Evolutionary conservation across 2,888 invertebrate species (phyloP), one percentile per base, ranked within the genome.

Genomic region (Agriotes lineatus): DNA sequence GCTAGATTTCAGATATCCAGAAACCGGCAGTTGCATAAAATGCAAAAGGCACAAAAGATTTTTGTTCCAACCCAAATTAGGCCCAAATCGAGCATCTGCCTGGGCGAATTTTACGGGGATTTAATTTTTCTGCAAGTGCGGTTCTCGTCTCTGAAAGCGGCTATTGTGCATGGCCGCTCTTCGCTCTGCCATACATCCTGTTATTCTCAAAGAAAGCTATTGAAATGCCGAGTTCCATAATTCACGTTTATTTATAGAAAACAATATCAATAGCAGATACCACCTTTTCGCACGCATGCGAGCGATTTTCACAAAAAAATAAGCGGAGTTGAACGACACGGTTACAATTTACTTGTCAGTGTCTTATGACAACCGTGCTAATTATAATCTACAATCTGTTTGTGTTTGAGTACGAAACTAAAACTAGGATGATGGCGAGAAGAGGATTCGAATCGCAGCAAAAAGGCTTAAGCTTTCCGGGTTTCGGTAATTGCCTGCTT

Each of bases 401-500:
- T 58, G 33, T 5, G 0, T 33, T 54, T 45, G 20, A 20, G n/a
- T 16, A 45, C 7, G 19, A 19, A 19, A 45, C 2, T 39, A 39
- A 39, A 39, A 20, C 20, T 10, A 20, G 20, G 2, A 25, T n/a
- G 12, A 4, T 4, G 12, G 14, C 9, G 20, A 50, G 18, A 50
- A 50, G 50, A 25, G 18, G 10, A 52, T 19, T n/a, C 10, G 50
- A 60, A 59, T 35, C 20, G 14, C 12, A 35, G 39, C 60, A 61
- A 50, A 61, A 22, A 37, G 39, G n/a, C 52, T 16, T 52, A 39
- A 35, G 48, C 35, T 65, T 65, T 65, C 50, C 50, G 39, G 35
- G 50, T 66, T 48, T 60, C 33, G 54, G 61, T 67, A 67, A 67
- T 67, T 67, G 50, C 56, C 57, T 48, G 48, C 35, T 61, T 61